Conservation (phyloP, 2,888 invertebrate species). For the Ariolimax columbianus region DNA sequence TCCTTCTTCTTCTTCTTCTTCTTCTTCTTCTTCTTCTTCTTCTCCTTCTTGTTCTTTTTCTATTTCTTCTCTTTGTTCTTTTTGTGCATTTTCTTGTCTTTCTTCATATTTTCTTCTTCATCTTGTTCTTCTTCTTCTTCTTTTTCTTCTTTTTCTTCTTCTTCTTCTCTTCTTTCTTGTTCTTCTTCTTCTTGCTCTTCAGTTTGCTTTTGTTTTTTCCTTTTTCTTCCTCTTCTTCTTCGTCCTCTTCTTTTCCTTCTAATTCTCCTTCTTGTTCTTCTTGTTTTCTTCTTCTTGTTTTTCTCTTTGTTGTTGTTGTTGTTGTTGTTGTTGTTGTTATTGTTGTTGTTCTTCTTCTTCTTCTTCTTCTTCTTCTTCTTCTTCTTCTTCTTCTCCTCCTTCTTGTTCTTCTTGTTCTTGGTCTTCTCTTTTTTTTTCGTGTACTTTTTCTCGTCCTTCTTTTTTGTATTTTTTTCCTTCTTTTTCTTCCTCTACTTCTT, state of each 20-base stretch:
- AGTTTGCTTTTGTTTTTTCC: too few relatives aligned
- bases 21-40: not conserved
- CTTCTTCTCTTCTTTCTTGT: not conserved
- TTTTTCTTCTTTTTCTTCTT: not conserved
- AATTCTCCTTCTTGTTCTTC: not conserved
- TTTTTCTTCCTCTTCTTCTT: not conserved
- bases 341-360: not conserved
- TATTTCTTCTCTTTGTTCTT: slow-evolving; percentile 23
- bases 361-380: not conserved
- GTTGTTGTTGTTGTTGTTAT: not conserved
- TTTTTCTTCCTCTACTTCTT: too few relatives aligned
- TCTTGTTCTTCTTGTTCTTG: too few relatives aligned
- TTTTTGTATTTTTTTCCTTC: too few relatives aligned
- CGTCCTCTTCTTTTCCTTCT: too few relatives aligned
- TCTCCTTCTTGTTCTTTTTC: not conserved
- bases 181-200: not conserved
- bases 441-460: too few relatives aligned
- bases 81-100: slow-evolving; percentile 5
- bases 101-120: not conserved
- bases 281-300: not conserved
- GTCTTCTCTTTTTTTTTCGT: too few relatives aligned
- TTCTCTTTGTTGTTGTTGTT: not conserved
- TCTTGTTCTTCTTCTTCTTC: not conserved
- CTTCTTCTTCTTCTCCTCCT: too few relatives aligned
- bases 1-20: not conserved